Base-by-base conservation (phyloP, 1,140 invertebrate genomes). In the Lucilia sericata region DNA sequence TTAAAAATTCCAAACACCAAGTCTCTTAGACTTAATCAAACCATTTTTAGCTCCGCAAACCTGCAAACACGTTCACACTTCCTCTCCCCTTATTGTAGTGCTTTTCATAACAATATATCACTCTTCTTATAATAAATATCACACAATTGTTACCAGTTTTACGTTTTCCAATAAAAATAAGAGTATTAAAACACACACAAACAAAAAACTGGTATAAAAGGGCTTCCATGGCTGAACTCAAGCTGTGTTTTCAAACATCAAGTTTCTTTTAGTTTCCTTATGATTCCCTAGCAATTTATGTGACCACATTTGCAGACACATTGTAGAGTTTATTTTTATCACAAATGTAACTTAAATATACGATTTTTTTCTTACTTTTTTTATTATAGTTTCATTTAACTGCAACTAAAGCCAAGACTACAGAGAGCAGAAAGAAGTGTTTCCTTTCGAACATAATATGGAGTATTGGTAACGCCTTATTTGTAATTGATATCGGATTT, bases 401-500 rank as follows among this genome's bases (percentile, higher is more conserved):
- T 65, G n/a, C 2, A 65, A 19, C 60, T 49, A n/a, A 13, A n/a
- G 17, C 60, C n/a, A 30, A 30, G 9, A 49, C 49, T 49, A 12
- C 49, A 49, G 25, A 30, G 25, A 30, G 25, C n/a, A 36, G 36
- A 36, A 42, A 42, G n/a, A 60, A 17, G n/a, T 70, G 19, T 70
- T 70, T 70, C 65, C 65, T 70, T 70, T 70, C 65, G 8, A 19
- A 2, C 65, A 70, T 70, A 70, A 21, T 70, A 12, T 60, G n/a
- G n/a, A 70, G 65, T 78, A 78, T 78, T 78, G 75, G 75, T 19
- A 78, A 78, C 75, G 75, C 75, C 75, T 78, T 78, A 78, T 78
- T 78, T 78, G 75, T 78, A 78, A 78, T 78, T 78, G 75, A 78
- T 78, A 78, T 78, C 34, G 14, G 75, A 36, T 42, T 42, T 47